Evolutionary conservation across 2,113 vertebrate genomes (phyloP), one percentile per base, ranked within the genome.

Genomic region (Mus musculus): DNA sequence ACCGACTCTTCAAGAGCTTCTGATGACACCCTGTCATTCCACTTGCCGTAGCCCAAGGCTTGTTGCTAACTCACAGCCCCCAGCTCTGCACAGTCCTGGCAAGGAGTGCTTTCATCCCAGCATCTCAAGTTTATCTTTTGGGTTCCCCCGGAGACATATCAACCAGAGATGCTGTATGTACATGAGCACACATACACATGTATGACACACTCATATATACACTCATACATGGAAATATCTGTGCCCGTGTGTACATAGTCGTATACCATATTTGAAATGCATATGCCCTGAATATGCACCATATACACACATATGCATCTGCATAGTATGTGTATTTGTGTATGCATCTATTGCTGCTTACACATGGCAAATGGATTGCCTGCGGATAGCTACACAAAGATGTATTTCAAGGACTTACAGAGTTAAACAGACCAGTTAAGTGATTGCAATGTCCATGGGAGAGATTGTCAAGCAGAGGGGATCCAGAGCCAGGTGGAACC

Each of bases 401-500:
- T n/a, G 42, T 82, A 77, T 28, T 67, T 26, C 71, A 71, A 56
- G 42, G 42, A n/a, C 14, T 86, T 33, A 65, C 16, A 12, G 13
- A 61, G 5, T 36, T 46, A 67, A 10, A n/a, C 26, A 59, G 33
- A 16, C 86, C 28, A 65, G 46, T 12, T 56, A 46, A 39, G 73
- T 17, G 39, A 56, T 24, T 89, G 33, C 56, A 11, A 1, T 56
- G 22, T 8, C 28, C 0, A 1, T 7, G 33, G 54, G 39, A 24
- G 59, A 39, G 78, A 30, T 24, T 36, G 1, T 42, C 28, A 72
- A 8, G n/a, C 2, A 20, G 49, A 17, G 33, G 16, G 1, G 8
- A 2, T 12, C 12, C 30, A 61, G 26, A 22, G 36, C 24, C 6
- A 2, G 80, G 6, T 0, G 10, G n/a, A n/a, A 2, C n/a, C 12